Conservation (phyloP, 1,140 invertebrate species). For the Drosophila kohkoa region DNA sequence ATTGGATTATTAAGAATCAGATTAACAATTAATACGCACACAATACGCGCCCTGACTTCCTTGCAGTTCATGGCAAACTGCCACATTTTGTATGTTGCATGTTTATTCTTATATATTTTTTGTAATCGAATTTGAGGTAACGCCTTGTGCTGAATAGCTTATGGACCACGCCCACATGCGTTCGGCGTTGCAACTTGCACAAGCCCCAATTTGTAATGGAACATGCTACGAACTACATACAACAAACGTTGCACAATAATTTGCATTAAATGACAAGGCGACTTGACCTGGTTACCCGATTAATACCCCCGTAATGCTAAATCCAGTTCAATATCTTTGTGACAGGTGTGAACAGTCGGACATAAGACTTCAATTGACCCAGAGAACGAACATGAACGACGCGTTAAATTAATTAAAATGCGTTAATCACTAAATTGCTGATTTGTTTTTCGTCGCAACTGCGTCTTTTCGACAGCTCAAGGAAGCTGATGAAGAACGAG, state of each 20-base stretch:
- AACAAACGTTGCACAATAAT: conserved; percentile 69
- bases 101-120: background rate
- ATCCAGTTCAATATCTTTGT: conserved; percentile 36
- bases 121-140: conserved; percentile 23
- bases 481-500: background rate
- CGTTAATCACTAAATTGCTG: conserved; percentile 28
- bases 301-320: conserved; percentile 37
- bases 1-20: background rate
- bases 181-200: conserved; percentile 18
- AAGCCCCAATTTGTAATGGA: conserved; percentile 69
- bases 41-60: conserved; percentile 15
- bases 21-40: conserved; percentile 2
- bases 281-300: conserved; percentile 68
- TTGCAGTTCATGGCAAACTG: conserved; percentile 40
- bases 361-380: conserved; percentile 29
- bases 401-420: conserved; percentile 41
- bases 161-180: conserved; percentile 52
- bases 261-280: conserved; percentile 75
- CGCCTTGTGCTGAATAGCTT: conserved; percentile 45
- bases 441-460: conserved; percentile 9
- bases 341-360: conserved; percentile 61
- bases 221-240: conserved; percentile 32
- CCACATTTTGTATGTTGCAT: conserved; percentile 24
- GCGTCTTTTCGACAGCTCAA: background rate
- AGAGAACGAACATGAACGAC: conserved; percentile 15